phyloP scores from a whole-genome alignment of 2,113 vertebrate species.

The Pontoporia blainvillei region DNA sequence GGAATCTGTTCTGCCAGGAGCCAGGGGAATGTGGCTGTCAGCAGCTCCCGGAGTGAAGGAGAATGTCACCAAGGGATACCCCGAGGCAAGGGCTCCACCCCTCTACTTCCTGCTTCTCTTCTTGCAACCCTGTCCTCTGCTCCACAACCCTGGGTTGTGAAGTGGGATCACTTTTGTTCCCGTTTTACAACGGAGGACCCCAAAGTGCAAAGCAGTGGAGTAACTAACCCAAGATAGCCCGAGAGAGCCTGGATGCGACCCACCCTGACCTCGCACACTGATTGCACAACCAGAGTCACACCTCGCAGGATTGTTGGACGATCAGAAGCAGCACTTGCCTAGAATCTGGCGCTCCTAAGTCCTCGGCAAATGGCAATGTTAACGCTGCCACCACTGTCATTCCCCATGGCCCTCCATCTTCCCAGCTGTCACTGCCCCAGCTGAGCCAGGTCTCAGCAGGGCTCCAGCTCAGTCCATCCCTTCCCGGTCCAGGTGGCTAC shows the following conservation, averaged over 20 bases:
- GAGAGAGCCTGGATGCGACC: too few species aligned
- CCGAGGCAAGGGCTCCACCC: fast-evolving
- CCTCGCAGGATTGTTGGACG: neutral
- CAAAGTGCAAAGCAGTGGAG: neutral
- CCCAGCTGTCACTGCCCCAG: neutral
- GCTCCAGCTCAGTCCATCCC: neutral
- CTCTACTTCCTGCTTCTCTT: neutral
- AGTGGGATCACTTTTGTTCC: neutral
- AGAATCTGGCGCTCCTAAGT: neutral
- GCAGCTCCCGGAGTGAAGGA: too few species aligned
- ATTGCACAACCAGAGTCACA: neutral
- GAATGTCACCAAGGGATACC: too few species aligned
- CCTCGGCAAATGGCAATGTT: neutral
- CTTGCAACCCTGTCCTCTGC: neutral
- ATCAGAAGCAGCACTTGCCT: neutral
- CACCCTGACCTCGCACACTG: fast-evolving
- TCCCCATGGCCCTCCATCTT: neutral
- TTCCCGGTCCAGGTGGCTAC: neutral
- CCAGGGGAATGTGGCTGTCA: neutral
- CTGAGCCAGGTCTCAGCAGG: neutral
- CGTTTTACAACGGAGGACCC: neutral
- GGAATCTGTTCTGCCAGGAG: neutral
- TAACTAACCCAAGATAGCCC: neutral
- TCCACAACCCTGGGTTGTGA: neutral
- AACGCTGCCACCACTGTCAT: too few species aligned